Conservation (phyloP, 2,888 invertebrate genomes). For the Chloroclystis v-ata region DNA sequence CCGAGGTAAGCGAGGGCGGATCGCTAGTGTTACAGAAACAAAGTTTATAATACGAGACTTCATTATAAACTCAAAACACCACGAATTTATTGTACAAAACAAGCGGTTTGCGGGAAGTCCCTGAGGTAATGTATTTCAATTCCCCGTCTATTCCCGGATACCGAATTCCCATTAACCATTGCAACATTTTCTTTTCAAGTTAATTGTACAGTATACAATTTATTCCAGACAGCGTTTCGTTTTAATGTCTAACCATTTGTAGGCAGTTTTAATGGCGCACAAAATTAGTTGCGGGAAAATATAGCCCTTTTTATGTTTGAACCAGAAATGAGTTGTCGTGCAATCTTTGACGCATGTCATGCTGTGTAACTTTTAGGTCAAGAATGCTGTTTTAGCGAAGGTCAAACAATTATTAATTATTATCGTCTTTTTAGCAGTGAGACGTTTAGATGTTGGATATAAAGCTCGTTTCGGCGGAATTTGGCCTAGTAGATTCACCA, state of each 20-base stretch:
- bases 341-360: too few relatives aligned
- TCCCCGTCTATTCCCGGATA: slow-evolving; percentile 42
- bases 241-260: slow-evolving; percentile 8
- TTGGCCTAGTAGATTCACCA: too few relatives aligned
- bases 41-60: slow-evolving; percentile 4
- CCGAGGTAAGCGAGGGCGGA: too few relatives aligned
- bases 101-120: slow-evolving; percentile 31
- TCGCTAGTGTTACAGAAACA: background rate
- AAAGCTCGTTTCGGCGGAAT: too few relatives aligned
- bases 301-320: background rate
- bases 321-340: background rate
- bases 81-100: slow-evolving; percentile 35
- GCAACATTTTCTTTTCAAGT: slow-evolving; percentile 31
- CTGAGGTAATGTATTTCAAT: slow-evolving; percentile 44
- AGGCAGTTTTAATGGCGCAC: slow-evolving; percentile 4
- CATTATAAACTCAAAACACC: slow-evolving; percentile 30
- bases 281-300: slow-evolving; percentile 8
- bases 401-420: too few relatives aligned
- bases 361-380: too few relatives aligned
- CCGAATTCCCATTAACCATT: slow-evolving; percentile 46
- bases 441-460: too few relatives aligned
- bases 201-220: slow-evolving; percentile 22
- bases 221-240: slow-evolving; percentile 13
- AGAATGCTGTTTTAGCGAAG: too few relatives aligned
- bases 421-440: too few relatives aligned